Percentiles rank a stretch among this genome's conserved stretches.
phyloP scores from a whole-genome alignment of 1,140 invertebrate genomes.

The Apis cerana region DNA sequence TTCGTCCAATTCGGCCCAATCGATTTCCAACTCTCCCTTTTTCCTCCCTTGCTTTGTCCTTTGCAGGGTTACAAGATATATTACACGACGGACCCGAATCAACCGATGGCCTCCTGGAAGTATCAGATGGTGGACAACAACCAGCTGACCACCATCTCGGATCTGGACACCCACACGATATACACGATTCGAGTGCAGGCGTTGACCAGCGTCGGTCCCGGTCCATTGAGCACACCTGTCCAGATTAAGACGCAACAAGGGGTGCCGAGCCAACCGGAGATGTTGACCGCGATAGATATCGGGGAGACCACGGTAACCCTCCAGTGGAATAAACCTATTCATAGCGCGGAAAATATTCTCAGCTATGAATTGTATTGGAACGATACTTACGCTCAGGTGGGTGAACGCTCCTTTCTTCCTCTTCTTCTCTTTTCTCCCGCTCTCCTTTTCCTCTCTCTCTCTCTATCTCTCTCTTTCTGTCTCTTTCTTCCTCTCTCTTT shows the following conservation, averaged over 20 bases:
- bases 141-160: slow-evolving; percentile 95
- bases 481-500: too few relatives aligned
- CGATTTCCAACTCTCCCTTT: not conserved
- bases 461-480: too few relatives aligned
- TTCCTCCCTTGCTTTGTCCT: not conserved
- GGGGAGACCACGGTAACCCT: slow-evolving; percentile 92
- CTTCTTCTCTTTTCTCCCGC: too few relatives aligned
- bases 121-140: slow-evolving; percentile 96
- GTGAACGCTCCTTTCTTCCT: too few relatives aligned
- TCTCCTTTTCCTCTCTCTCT: too few relatives aligned
- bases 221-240: slow-evolving; percentile 94
- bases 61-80: slow-evolving; percentile 98
- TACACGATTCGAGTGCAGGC: slow-evolving; percentile 96
- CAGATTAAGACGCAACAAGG: slow-evolving; percentile 98
- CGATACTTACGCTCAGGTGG: slow-evolving; percentile 95
- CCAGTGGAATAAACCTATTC: slow-evolving; percentile 93
- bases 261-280: slow-evolving; percentile 96
- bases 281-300: slow-evolving; percentile 91
- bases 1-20: too few relatives aligned
- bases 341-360: slow-evolving; percentile 95
- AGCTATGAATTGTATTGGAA: slow-evolving; percentile 99
- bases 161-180: slow-evolving; percentile 92
- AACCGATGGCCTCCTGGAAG: slow-evolving; percentile 94
- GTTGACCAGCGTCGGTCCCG: slow-evolving; percentile 94
- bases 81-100: slow-evolving; percentile 94